Base-by-base conservation (phyloP, 2,888 invertebrate species). In the Helicoverpa assulta region DNA sequence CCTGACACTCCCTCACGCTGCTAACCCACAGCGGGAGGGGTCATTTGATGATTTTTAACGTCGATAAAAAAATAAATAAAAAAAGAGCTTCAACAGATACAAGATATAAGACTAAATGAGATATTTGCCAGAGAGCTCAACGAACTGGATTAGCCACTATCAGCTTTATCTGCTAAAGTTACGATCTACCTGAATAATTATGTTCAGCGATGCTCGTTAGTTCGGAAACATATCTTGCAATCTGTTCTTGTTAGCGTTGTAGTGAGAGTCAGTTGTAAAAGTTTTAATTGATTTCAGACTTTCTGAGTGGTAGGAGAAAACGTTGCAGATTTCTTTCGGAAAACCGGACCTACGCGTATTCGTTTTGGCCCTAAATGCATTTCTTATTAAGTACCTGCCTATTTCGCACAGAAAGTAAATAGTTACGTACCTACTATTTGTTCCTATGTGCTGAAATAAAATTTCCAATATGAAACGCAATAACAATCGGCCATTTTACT, bases 111-210 rank as follows among this genome's bases (percentile, higher is more conserved):
- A 14, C 52, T 29, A 64, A 69, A 76, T 65, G 60, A 66, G 72
- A 60, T 63, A 66, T 61, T 64, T 29, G 33, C 56, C 56, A 68
- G 59, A 73, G 53, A 53, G 72, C 67, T 67, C 69, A 78, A 19
- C 59, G 67, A 78, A 73, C 61, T 60, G 67, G 59, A 78, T 78
- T 73, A 72, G 50, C 21, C 52, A 72, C 63, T 61, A 78, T 69
- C 68, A 67, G 16, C 52, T 67, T 50, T 67, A 69, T 52, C 76
- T 43, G 47, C 37, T 19, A 53, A 69, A 72, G 58, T 72, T 69
- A 33, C 50, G 33, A 43, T 52, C 60, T 55, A 68, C 21, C 54
- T 67, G 53, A 62, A 61, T 69, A 58, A 74, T 65, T 70, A 66
- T 16, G 56, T 64, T 61, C 53, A 70, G 40, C 67, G 33, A 47